Percentiles rank a stretch among this genome's conserved stretches.
Evolutionary conservation across 23 tunicate genomes (phyloP).

Genomic region (Trididemnum clinides): DNA sequence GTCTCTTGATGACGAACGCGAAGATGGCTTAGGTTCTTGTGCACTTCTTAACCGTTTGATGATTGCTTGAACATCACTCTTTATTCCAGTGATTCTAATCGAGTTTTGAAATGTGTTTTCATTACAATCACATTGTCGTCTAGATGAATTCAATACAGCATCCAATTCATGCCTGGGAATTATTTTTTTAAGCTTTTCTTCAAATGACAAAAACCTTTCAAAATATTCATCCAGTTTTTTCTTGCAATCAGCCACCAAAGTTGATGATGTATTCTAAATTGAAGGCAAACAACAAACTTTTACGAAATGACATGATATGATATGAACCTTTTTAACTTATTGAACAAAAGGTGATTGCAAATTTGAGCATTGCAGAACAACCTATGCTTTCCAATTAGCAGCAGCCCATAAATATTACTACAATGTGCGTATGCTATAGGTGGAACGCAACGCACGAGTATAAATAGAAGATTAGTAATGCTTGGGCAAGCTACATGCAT

Average conservation of each 20-base stretch:
- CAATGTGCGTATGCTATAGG: no score
- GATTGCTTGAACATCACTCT: neutral
- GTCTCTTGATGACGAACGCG: no score
- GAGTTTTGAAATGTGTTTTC: neutral
- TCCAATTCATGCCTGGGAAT: neutral
- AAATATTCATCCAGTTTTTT: conserved; percentile 25
- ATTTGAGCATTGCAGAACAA: no score
- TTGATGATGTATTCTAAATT: neutral
- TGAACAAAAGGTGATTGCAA: no score
- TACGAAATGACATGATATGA: no score
- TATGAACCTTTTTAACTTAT: no score
- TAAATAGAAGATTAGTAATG: no score
- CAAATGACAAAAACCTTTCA: neutral
- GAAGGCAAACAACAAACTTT: neutral
- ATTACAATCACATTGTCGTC: neutral
- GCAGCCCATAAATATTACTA: no score
- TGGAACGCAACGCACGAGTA: no score
- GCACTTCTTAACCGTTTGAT: neutral
- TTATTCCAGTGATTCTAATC: neutral
- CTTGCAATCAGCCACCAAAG: neutral
- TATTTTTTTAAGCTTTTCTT: conserved; percentile 1
- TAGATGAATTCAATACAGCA: neutral
- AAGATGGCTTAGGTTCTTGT: neutral
- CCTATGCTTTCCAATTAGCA: no score
- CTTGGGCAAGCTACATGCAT: no score